These are phyloP conservation scores for Liposcelis brunnea DNA, from an alignment of 2,888 invertebrate species.

Conservation along the genomic window DNA sequence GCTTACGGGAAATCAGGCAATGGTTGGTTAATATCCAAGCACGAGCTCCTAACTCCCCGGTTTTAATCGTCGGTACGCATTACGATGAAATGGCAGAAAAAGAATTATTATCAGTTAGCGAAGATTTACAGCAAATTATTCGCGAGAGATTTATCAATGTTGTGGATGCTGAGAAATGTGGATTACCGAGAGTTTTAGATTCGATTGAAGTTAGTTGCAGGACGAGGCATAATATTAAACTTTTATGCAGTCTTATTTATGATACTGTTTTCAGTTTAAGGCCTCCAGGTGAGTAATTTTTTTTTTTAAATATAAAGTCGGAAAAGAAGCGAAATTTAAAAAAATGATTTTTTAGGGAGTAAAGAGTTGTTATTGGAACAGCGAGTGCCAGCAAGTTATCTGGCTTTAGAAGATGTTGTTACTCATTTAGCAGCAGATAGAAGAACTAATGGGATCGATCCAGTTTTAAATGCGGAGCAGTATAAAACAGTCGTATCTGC, in stretches of 20 bases:
- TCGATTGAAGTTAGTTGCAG: conserved; percentile 79
- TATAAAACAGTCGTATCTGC: conserved; percentile 39
- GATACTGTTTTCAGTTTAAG: conserved; percentile 82
- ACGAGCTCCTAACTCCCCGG: conserved; percentile 89
- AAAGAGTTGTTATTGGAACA: conserved; percentile 84
- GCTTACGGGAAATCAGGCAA: conserved; percentile 75
- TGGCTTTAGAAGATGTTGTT: conserved; percentile 86
- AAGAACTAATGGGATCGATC: conserved; percentile 49
- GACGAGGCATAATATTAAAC: conserved; percentile 73
- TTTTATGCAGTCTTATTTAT: conserved; percentile 81
- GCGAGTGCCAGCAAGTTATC: conserved; percentile 87
- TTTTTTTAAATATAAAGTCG: background rate
- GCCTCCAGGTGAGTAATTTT: conserved; percentile 48
- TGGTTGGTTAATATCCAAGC: conserved; percentile 94
- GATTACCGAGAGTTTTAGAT: conserved; percentile 81
- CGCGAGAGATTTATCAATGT: conserved; percentile 76
- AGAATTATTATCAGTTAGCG: conserved; percentile 33
- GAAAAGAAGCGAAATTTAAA: background rate
- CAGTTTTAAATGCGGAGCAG: conserved; percentile 66
- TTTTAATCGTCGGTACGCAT: conserved; percentile 92
- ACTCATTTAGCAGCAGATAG: conserved; percentile 63
- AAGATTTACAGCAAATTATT: conserved; percentile 76
- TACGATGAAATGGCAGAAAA: conserved; percentile 65
- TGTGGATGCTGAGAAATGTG: conserved; percentile 90
- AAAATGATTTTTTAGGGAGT: conserved; percentile 37